Conservation (phyloP, 2,797 vertebrate genomes). For the Poeciliopsis infans region DNA sequence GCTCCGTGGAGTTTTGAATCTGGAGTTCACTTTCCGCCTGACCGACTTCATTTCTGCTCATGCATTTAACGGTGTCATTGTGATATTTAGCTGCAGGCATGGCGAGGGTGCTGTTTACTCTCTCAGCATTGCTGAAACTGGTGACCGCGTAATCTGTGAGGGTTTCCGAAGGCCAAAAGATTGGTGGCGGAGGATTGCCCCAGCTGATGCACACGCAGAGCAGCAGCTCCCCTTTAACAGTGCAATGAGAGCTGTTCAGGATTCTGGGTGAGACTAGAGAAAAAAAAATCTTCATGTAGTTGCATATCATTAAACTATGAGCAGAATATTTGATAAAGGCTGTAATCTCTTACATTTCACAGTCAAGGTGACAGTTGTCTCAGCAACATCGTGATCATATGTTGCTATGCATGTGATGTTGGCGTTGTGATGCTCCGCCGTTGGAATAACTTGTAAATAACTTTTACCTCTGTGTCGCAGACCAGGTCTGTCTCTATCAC, state of each 20-base stretch:
- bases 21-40: not conserved
- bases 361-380: constrained; percentile 28
- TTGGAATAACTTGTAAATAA: not conserved
- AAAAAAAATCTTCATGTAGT: not conserved
- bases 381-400: not conserved
- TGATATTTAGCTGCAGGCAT: constrained; percentile 1
- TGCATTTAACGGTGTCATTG: constrained; percentile 15
- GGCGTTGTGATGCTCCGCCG: constrained; percentile 33
- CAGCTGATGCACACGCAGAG: constrained; percentile 30
- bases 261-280: constrained; percentile 23
- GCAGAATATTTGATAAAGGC: not conserved
- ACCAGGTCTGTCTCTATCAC: rapidly evolving
- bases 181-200: constrained; percentile 39
- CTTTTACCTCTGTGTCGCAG: rapidly evolving
- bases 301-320: not conserved
- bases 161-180: constrained; percentile 22
- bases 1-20: not conserved
- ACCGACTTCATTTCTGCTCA: constrained; percentile 28
- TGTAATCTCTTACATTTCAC: constrained; percentile 34
- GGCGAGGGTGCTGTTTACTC: constrained; percentile 28
- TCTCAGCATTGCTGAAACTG: constrained; percentile 1
- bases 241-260: constrained; percentile 15
- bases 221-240: not conserved
- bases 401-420: constrained; percentile 35
- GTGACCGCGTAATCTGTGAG: constrained; percentile 21